Evolutionary conservation across 2,888 invertebrate species (phyloP).

Genomic region (Ferdinandea cuprea): DNA sequence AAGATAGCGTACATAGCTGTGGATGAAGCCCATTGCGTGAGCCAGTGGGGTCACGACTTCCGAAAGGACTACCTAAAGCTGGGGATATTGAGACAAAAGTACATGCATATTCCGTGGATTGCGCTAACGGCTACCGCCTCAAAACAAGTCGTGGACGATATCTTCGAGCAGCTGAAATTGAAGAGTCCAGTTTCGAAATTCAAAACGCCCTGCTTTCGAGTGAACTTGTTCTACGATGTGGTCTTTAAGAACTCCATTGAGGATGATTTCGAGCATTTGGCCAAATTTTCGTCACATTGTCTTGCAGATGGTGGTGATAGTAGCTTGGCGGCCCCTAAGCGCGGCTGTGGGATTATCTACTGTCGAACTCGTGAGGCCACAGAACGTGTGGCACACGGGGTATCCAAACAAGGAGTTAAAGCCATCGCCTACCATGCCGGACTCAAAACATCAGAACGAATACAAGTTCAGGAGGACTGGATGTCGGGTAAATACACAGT

Average conservation of each 20-base stretch:
- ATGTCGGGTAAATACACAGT: constrained; percentile 93
- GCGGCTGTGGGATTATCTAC: constrained; percentile 94
- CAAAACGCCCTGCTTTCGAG: constrained; percentile 94
- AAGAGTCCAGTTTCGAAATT: constrained; percentile 89
- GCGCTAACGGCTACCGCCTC: constrained; percentile 98
- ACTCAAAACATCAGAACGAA: constrained; percentile 88
- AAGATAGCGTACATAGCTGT: constrained; percentile 95
- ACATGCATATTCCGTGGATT: constrained; percentile 91
- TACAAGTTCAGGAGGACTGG: constrained; percentile 95
- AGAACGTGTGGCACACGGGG: constrained; percentile 90
- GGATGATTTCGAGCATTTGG: constrained; percentile 92
- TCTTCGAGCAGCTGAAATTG: constrained; percentile 88
- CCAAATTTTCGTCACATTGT: constrained; percentile 88
- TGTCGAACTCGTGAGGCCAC: constrained; percentile 97
- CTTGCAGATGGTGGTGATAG: constrained; percentile 83
- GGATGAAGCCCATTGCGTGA: constrained; percentile 99
- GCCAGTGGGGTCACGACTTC: constrained; percentile 99
- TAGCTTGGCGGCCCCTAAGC: constrained; percentile 77
- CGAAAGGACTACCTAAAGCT: constrained; percentile 96
- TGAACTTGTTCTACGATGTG: constrained; percentile 97
- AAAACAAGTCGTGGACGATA: constrained; percentile 91
- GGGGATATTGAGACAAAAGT: constrained; percentile 86
- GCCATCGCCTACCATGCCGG: constrained; percentile 96
- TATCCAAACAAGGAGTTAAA: constrained; percentile 89
- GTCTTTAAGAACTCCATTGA: constrained; percentile 92